Evolutionary conservation across 1,140 invertebrate genomes (phyloP).

Genomic region (Rhizoglyphus robini): DNA sequence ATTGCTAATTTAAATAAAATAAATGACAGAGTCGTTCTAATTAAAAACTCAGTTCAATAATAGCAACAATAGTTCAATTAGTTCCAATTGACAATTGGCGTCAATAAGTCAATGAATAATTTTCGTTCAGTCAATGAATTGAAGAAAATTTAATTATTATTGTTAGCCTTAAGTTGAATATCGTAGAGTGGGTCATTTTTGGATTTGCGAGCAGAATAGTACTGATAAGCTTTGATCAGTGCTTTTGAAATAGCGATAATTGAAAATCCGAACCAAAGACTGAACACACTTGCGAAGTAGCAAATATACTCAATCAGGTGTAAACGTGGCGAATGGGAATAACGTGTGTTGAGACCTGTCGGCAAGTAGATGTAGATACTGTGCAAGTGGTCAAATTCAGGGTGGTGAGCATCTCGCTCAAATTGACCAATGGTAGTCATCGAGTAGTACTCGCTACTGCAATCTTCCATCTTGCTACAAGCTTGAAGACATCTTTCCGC

Average conservation of each 20-base stretch:
- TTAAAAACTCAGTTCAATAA: no score
- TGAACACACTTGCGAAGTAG: constrained; percentile 15
- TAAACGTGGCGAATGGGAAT: constrained; percentile 15
- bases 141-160: no score
- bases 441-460: constrained; percentile 1
- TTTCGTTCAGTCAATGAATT: no score
- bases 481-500: not conserved
- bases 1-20: no score
- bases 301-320: constrained; percentile 17
- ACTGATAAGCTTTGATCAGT: not conserved
- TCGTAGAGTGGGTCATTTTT: no score
- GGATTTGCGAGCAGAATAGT: no score
- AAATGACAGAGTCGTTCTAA: no score
- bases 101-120: not conserved
- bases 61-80: no score
- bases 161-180: not conserved
- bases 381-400: not conserved
- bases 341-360: constrained; percentile 6
- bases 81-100: no score
- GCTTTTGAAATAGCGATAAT: constrained; percentile 14
- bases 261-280: constrained; percentile 19
- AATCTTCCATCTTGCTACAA: constrained; percentile 14
- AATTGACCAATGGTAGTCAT: constrained; percentile 1
- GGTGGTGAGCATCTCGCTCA: not conserved
- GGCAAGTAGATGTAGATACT: constrained; percentile 15